These are phyloP conservation scores for Plusia festucae DNA, from an alignment of 2,888 invertebrate species.

Conservation along the genomic window DNA sequence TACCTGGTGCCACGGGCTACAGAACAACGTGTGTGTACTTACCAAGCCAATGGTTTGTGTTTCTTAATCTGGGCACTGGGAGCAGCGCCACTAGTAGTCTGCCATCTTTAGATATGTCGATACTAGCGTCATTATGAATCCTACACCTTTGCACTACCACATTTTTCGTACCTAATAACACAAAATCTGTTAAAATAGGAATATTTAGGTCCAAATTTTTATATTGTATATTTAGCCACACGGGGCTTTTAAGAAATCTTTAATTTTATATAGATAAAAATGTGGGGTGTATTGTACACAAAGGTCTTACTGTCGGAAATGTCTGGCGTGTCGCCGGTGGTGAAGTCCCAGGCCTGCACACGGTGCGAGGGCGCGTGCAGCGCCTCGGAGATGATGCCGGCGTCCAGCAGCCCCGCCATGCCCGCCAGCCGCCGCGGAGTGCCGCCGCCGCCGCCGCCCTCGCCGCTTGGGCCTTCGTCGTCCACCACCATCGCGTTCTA, in stretches of 20 bases:
- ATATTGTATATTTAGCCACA: too few relatives aligned
- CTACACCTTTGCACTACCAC: conserved; percentile 94
- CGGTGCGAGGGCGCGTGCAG: conserved; percentile 92
- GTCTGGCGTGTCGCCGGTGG: conserved; percentile 91
- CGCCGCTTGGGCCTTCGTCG: conserved; percentile 68
- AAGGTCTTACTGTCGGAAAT: conserved; percentile 91
- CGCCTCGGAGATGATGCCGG: conserved; percentile 85
- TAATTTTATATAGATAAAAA: not conserved
- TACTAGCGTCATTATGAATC: conserved; percentile 96
- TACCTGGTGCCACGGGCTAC: not conserved
- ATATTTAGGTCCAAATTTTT: too few relatives aligned
- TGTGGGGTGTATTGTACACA: not conserved
- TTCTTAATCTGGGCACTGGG: conserved; percentile 91
- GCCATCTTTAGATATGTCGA: conserved; percentile 95
- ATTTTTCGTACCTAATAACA: conserved; percentile 90
- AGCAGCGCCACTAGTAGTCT: conserved; percentile 93
- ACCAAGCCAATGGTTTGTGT: conserved; percentile 93
- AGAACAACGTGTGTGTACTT: conserved; percentile 62
- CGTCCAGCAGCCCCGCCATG: conserved; percentile 81
- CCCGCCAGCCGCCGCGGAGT: conserved; percentile 74
- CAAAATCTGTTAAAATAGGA: conserved; percentile 9
- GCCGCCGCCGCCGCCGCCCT: conserved; percentile 48
- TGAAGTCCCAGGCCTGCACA: conserved; percentile 96
- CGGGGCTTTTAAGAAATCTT: too few relatives aligned
- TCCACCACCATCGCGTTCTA: conserved; percentile 87